These are phyloP conservation scores for Muscidifurax raptorellus DNA, from an alignment of 1,140 invertebrate species.

Conservation along the genomic window DNA sequence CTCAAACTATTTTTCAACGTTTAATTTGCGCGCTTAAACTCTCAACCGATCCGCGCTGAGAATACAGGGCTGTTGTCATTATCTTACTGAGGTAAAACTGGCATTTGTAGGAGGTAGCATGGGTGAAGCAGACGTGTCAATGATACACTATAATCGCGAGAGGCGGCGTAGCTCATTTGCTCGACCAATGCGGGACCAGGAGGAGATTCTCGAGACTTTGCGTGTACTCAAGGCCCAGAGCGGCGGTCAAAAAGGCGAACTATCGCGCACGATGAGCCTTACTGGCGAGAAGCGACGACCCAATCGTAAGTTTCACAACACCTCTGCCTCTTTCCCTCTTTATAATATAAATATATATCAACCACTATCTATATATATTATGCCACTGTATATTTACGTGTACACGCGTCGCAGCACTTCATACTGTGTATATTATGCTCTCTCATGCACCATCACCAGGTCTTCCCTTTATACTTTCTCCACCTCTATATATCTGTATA, in stretches of 20 bases:
- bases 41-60: no score
- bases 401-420: neutral
- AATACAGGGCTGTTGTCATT: no score
- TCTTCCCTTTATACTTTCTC: no score
- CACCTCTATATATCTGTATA: no score
- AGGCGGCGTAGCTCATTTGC: constrained; percentile 86
- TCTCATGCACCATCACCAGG: neutral
- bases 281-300: constrained; percentile 77
- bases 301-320: constrained; percentile 78
- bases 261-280: constrained; percentile 86
- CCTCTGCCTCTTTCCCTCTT: constrained; percentile 27
- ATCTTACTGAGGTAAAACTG: no score
- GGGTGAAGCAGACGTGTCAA: constrained; percentile 74
- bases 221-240: constrained; percentile 86
- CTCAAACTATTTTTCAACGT: no score
- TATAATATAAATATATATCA: neutral
- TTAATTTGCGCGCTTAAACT: no score
- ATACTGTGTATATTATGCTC: neutral
- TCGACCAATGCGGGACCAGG: constrained; percentile 82
- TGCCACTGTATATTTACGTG: neutral
- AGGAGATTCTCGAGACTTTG: constrained; percentile 81
- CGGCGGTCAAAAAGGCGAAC: constrained; percentile 87
- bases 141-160: constrained; percentile 79
- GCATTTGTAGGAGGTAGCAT: constrained; percentile 69
- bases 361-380: neutral